Evolutionary conservation across 2,797 vertebrate species (phyloP).

Genomic region (Acestrorhynchus altus): DNA sequence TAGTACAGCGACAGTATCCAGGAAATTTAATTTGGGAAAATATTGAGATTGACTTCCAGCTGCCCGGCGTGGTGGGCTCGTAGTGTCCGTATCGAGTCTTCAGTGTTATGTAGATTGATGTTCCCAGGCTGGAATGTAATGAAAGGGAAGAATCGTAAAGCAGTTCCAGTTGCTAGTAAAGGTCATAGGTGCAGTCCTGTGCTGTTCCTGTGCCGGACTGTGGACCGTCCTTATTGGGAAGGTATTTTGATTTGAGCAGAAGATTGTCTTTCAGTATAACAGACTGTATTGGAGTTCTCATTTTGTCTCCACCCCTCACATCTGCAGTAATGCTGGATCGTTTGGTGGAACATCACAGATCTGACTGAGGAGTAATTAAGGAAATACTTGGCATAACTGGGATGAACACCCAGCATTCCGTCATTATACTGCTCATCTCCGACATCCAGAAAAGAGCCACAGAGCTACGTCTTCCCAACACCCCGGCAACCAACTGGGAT

Average conservation of each 20-base stretch:
- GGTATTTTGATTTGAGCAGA: neutral
- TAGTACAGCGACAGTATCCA: too few species aligned
- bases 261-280: neutral
- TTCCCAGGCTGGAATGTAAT: neutral
- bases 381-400: too few species aligned
- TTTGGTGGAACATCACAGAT: neutral
- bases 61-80: too few species aligned
- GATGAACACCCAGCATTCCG: too few species aligned
- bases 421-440: too few species aligned
- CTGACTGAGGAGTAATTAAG: neutral
- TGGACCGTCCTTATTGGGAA: neutral
- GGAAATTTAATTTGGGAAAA: too few species aligned
- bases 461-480: too few species aligned
- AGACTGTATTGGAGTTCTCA: neutral
- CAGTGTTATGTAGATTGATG: neutral
- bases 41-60: too few species aligned
- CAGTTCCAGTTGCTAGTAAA: neutral
- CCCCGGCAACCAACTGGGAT: too few species aligned
- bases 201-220: neutral
- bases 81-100: too few species aligned
- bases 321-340: neutral
- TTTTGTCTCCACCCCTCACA: neutral
- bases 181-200: neutral
- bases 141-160: neutral
- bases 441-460: too few species aligned